phyloP scores from a whole-genome alignment of 2,888 invertebrate genomes.

The Platycheirus albimanus region DNA sequence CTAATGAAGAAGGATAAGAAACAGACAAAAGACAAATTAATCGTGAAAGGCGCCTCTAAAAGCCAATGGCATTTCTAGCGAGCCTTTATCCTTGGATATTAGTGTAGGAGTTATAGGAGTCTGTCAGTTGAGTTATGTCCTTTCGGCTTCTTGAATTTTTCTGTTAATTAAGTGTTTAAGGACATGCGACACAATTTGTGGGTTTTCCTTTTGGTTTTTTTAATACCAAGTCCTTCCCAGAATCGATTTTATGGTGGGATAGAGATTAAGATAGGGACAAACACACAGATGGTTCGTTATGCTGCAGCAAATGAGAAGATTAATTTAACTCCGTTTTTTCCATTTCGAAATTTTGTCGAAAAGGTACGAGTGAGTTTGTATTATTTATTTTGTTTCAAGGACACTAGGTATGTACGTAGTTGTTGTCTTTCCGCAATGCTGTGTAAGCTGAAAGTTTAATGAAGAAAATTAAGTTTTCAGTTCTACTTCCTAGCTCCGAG shows the following conservation, averaged over 20 bases:
- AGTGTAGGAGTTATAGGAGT: slow-evolving; percentile 19
- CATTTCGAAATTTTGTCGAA: too few relatives aligned
- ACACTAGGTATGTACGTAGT: too few relatives aligned
- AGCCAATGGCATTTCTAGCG: slow-evolving; percentile 3
- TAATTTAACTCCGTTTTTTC: slow-evolving; percentile 48
- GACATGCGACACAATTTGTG: slow-evolving; percentile 62
- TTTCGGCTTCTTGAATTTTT: slow-evolving; percentile 19
- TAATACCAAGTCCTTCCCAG: slow-evolving; percentile 46
- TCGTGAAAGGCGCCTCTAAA: slow-evolving; percentile 42
- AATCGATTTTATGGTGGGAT: slow-evolving; percentile 67
- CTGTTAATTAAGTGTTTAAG: slow-evolving; percentile 54
- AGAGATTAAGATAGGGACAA: slow-evolving; percentile 31
- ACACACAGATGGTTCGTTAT: slow-evolving; percentile 21
- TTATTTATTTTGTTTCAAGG: slow-evolving; percentile 42
- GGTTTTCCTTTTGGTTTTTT: slow-evolving; percentile 24
- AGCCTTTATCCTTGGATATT: slow-evolving; percentile 1
- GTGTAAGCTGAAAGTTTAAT: slow-evolving; percentile 61
- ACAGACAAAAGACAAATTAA: slow-evolving; percentile 4
- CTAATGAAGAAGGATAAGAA: not conserved
- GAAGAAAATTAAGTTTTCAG: slow-evolving; percentile 61
- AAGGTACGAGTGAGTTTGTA: not conserved
- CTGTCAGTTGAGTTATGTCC: slow-evolving; percentile 28
- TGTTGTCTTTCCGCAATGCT: slow-evolving; percentile 2
- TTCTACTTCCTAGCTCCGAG: not conserved
- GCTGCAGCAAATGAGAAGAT: slow-evolving; percentile 40